Conservation (phyloP, 2,797 vertebrate genomes). For the Myotis vivesi region DNA sequence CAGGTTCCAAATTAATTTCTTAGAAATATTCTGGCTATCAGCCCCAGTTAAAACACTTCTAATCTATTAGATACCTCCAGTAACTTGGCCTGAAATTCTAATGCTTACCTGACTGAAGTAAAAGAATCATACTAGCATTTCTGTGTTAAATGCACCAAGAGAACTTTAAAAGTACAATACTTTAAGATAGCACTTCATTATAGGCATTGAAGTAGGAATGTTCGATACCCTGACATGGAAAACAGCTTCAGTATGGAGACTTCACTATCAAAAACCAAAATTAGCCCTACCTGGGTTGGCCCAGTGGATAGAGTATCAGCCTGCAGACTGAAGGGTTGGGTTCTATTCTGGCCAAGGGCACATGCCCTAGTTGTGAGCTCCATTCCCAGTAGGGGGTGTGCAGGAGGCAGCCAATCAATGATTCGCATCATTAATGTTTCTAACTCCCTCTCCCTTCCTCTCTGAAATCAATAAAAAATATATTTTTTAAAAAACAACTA, state of each 20-base stretch:
- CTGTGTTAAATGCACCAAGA: slow-evolving; percentile 1
- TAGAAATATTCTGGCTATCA: neutral
- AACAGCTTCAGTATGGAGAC: neutral
- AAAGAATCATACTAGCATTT: slow-evolving; percentile 5
- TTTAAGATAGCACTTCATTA: neutral
- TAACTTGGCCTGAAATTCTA: neutral
- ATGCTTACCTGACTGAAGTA: neutral
- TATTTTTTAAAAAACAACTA: too few relatives aligned
- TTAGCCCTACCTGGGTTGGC: too few relatives aligned
- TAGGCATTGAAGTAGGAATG: neutral
- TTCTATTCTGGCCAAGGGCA: too few relatives aligned
- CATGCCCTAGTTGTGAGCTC: too few relatives aligned
- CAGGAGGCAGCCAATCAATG: too few relatives aligned
- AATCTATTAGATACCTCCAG: neutral
- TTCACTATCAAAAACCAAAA: neutral
- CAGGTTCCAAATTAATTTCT: slow-evolving; percentile 13
- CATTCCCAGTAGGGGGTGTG: too few relatives aligned
- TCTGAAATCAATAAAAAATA: too few relatives aligned
- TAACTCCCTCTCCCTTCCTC: too few relatives aligned
- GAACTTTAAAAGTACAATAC: neutral
- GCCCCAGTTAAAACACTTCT: neutral
- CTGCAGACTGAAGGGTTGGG: too few relatives aligned
- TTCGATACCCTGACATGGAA: neutral
- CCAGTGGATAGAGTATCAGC: too few relatives aligned
- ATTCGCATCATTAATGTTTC: too few relatives aligned